Percentiles rank a stretch among this genome's conserved stretches.
Evolutionary conservation across 2,888 invertebrate species (phyloP).

Genomic region (Drosophila prostipennis): DNA sequence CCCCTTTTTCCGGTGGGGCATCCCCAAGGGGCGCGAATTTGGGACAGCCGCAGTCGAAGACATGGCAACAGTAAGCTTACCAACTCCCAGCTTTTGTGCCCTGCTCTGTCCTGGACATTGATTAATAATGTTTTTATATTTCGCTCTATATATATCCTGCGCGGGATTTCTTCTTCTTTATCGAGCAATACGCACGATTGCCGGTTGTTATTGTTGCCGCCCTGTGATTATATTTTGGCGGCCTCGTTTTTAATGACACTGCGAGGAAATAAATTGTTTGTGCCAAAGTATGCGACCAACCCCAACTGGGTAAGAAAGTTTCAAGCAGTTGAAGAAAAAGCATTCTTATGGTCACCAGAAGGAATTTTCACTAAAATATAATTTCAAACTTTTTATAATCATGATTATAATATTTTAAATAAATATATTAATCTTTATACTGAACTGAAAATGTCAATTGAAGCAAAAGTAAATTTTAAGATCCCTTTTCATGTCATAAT

Average conservation of each 20-base stretch:
- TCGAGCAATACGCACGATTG: slow-evolving; percentile 66
- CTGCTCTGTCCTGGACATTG: slow-evolving; percentile 70
- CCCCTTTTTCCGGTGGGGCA: slow-evolving; percentile 13
- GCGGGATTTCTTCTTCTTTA: slow-evolving; percentile 35
- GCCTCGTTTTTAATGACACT: slow-evolving; percentile 60
- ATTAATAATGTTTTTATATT: slow-evolving; percentile 77
- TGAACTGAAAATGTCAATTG: no score
- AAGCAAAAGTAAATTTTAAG: no score
- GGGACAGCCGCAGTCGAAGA: slow-evolving; percentile 40
- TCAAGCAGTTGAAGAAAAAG: background rate
- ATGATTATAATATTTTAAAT: no score
- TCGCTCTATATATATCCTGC: slow-evolving; percentile 35
- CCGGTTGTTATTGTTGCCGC: slow-evolving; percentile 38
- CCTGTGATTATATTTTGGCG: slow-evolving; percentile 50
- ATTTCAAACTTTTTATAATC: background rate
- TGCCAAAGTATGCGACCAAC: slow-evolving; percentile 27
- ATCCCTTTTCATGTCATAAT: no score
- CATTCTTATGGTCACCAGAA: background rate
- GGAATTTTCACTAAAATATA: background rate
- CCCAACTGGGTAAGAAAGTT: slow-evolving; percentile 12
- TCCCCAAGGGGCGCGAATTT: slow-evolving; percentile 65
- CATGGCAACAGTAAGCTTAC: slow-evolving; percentile 44
- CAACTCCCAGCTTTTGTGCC: slow-evolving; percentile 16
- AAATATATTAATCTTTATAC: no score
- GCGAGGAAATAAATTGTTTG: slow-evolving; percentile 34